Evolutionary conservation across 64 coral and sea anemone species (phyloP), one percentile per base, ranked within the genome.

Genomic region (Pocillopora verrucosa): DNA sequence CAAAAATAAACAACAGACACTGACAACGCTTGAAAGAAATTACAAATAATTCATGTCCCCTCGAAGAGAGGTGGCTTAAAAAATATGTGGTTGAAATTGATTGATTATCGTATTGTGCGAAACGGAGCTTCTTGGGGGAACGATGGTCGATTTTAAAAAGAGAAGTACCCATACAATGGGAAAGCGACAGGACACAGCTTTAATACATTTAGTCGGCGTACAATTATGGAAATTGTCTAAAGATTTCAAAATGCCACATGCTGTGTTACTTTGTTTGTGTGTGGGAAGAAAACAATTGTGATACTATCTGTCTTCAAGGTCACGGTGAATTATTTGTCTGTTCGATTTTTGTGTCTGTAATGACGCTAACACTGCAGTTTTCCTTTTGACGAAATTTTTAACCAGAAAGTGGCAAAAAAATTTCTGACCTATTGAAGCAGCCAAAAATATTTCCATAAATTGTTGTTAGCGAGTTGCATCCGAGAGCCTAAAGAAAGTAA

Each of bases 271-370:
- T 72, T 85, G 65, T 72, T 72, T 85, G 12, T 56, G 36, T 67
- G 34, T 14, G 37, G 37, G 65, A 4, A 72, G 38, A 85, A 72
- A 22, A 85, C 65, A 85, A 72, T 85, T 57, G 82, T 37, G 82
- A 70, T 85, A 72, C 64, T 85, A 72, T 85, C 13, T 72, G 22
- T 57, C 20, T 57, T 72, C 63, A 85, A 85, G 82, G 82, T 85
- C 82, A 85, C 41, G 82, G 82, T 72, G 64, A 85, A 72, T 10
- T 69, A 51, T 84, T 70, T 25, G 4, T 70, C 67, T 11, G n/a
- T 30, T 70, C 19, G 20, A n/a, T 24, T 70, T 24, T 70, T 11
- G 19, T 30, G n/a, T 70, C 67, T 24, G 67, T 10, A 24, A 24
- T 24, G 67, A 70, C 25, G 67, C 67, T 6, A 70, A 11, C 16